Conservation (phyloP, 2,113 vertebrate genomes). For the Urocolius indicus region DNA sequence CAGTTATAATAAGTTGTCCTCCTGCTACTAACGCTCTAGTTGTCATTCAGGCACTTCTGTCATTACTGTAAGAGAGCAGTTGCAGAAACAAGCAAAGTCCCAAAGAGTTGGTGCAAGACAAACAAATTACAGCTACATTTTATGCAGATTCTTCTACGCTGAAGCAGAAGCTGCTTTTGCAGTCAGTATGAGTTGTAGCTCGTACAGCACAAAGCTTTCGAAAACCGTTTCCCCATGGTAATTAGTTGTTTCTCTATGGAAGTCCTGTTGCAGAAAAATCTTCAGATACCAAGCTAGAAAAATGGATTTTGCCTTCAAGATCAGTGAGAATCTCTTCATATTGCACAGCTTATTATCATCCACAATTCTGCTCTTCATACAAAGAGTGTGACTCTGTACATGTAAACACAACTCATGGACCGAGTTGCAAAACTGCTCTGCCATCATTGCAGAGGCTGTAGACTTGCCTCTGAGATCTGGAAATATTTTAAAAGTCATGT, state of each 20-base stretch:
- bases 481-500: background rate
- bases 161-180: background rate
- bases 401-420: background rate
- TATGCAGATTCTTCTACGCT: background rate
- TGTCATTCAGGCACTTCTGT: slow-evolving; percentile 24
- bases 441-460: background rate
- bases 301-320: background rate
- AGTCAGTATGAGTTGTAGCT: background rate
- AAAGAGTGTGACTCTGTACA: background rate
- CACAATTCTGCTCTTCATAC: background rate
- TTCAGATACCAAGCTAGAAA: background rate
- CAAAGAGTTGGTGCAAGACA: background rate
- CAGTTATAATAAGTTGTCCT: slow-evolving; percentile 75
- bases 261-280: background rate
- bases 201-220: background rate
- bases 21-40: slow-evolving; percentile 72
- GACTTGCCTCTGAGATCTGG: background rate
- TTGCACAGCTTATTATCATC: background rate
- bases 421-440: background rate
- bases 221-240: background rate
- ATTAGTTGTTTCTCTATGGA: background rate
- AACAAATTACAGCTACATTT: background rate
- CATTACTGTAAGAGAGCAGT: background rate
- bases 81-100: background rate
- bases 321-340: background rate